Evolutionary conservation across 2,113 vertebrate genomes (phyloP), one percentile per base, ranked within the genome.

Genomic region (Lampris megalopsis): DNA sequence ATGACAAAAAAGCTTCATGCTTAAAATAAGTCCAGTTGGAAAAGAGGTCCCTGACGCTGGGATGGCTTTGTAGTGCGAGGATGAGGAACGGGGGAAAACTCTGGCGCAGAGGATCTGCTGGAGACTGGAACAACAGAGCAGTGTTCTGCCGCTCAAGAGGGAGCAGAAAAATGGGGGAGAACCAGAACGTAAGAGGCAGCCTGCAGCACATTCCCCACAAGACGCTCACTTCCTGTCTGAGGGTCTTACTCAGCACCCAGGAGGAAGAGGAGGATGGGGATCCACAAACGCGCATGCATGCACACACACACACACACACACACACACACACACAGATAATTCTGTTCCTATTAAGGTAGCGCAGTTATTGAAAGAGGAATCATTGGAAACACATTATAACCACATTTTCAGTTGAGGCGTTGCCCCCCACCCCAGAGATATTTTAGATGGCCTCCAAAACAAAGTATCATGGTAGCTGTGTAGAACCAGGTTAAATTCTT

Each of bases 151-250:
- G 71, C 83, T 78, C 69, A 9, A 77, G 65, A 73, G 70, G 77
- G 80, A 87, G 70, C 67, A 73, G 66, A 4, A 73, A 71, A 77
- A 24, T 24, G 69, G 68, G 49, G 60, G 38, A 77, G 56, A 71
- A 71, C 0, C 42, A 72, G 64, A 38, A 70, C 70, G 71, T 52
- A 72, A 68, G 84, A 80, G 80, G 80, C 78, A 77, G 90, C 89
- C 88, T 90, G 80, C 79, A 92, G 90, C 90, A 88, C 92, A 93
- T 93, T 94, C 90, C 90, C 90, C 86, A 79, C 72, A 88, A 86
- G 86, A 91, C 89, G 82, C 83, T 88, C 91, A 90, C 91, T 94
- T 94, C 93, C 93, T 93, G 92, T 91, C 88, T 87, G 77, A 11
- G 71, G 82, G 74, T 69, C 89, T 89, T 88, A 91, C 87, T 90